Conservation (phyloP, 2,888 invertebrate species). For the Odontomyia ornata region DNA sequence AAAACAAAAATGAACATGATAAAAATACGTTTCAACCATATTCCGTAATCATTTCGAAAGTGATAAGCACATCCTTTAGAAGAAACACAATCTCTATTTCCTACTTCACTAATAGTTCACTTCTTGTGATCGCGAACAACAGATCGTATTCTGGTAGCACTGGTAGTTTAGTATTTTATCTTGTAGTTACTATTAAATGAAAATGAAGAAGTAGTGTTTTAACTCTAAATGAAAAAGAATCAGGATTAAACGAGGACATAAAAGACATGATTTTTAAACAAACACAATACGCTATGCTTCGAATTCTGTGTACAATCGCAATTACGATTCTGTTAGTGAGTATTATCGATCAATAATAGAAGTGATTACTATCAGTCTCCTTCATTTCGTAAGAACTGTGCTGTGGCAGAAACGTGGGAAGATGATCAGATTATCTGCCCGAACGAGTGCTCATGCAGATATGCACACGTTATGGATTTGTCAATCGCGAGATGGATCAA, state of each 20-base stretch:
- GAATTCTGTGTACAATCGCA: neutral
- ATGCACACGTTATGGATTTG: slow-evolving; percentile 67
- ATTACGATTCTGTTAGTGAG: neutral
- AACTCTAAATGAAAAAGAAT: neutral
- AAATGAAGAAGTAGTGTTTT: neutral
- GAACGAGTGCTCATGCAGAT: slow-evolving; percentile 67
- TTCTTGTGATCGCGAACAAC: neutral
- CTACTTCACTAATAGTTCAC: slow-evolving; percentile 9
- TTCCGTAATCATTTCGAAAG: slow-evolving; percentile 24
- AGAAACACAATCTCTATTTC: slow-evolving; percentile 38
- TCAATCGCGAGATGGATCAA: slow-evolving; percentile 67
- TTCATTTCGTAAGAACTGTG: slow-evolving; percentile 29
- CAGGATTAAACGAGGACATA: neutral
- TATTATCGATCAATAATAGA: neutral
- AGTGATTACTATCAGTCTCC: neutral
- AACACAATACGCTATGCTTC: too few relatives aligned
- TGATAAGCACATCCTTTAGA: slow-evolving; percentile 51
- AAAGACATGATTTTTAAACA: too few relatives aligned
- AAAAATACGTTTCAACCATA: slow-evolving; percentile 32
- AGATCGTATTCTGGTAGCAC: neutral
- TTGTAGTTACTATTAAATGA: neutral
- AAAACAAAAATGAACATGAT: slow-evolving; percentile 25
- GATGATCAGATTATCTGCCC: slow-evolving; percentile 63
- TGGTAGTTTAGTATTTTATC: too few relatives aligned
- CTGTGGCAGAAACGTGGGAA: slow-evolving; percentile 51